These are phyloP conservation scores for Eupithecia abbreviata DNA, from an alignment of 2,888 invertebrate species.

Conservation along the genomic window DNA sequence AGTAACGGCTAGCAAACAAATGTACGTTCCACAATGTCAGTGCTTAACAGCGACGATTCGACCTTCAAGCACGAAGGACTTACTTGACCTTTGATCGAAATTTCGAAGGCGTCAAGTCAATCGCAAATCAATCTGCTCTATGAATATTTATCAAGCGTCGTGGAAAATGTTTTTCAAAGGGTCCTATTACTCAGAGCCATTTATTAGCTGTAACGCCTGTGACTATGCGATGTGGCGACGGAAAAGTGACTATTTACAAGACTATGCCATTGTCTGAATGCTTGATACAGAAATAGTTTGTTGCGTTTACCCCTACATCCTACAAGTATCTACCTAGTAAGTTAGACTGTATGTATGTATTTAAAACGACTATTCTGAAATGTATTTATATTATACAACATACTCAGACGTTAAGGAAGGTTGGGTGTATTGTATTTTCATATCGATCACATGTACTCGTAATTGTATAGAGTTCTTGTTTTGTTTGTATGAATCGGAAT, in stretches of 20 bases:
- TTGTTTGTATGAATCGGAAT: neutral
- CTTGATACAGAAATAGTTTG: conserved; percentile 63
- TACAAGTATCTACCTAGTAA: conserved; percentile 34
- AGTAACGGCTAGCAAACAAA: neutral
- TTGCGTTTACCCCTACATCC: conserved; percentile 44
- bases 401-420: neutral
- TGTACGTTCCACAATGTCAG: neutral
- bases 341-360: conserved; percentile 48
- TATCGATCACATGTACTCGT: neutral
- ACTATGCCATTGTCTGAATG: conserved; percentile 38
- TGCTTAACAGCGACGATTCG: conserved; percentile 19
- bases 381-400: conserved; percentile 51
- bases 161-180: conserved; percentile 34
- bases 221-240: conserved; percentile 32
- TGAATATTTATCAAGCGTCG: conserved; percentile 46
- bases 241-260: conserved; percentile 42
- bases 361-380: conserved; percentile 48
- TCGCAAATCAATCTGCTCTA: conserved; percentile 50
- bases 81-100: conserved; percentile 46
- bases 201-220: conserved; percentile 28
- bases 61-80: conserved; percentile 31
- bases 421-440: neutral
- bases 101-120: conserved; percentile 39
- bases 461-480: conserved; percentile 6
- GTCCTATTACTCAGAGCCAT: conserved; percentile 29